phyloP scores from a whole-genome alignment of 2,113 vertebrate genomes.

The Takifugu bimaculatus region DNA sequence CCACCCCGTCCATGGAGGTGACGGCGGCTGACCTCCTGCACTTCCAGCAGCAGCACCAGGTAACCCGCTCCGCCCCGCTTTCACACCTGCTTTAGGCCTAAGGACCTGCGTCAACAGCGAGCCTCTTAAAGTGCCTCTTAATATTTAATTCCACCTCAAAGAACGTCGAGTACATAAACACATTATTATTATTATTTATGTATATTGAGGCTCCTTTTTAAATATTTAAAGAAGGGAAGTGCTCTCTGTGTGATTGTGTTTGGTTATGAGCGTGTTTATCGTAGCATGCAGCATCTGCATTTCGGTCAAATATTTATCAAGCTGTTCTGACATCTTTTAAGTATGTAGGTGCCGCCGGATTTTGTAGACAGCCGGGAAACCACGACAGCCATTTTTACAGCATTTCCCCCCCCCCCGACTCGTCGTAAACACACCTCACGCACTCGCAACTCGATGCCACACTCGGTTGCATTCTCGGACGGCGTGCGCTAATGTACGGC shows the following conservation, averaged over 20 bases:
- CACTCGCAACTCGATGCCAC: constrained; percentile 51
- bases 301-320: constrained; percentile 69
- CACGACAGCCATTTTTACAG: constrained; percentile 33
- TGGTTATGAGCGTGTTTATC: constrained; percentile 70
- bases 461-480: constrained; percentile 30
- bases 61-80: constrained; percentile 50
- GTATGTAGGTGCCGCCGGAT: constrained; percentile 66
- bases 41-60: constrained; percentile 95
- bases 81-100: constrained; percentile 64
- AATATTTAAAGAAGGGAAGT: constrained; percentile 73
- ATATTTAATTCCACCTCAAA: constrained; percentile 71
- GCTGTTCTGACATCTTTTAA: constrained; percentile 61
- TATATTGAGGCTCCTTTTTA: constrained; percentile 67
- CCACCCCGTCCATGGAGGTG: constrained; percentile 80
- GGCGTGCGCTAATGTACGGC: constrained; percentile 32
- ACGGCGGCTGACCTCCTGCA: constrained; percentile 83
- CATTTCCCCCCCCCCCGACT: constrained; percentile 37
- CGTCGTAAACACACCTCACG: constrained; percentile 63
- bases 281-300: constrained; percentile 65
- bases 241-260: constrained; percentile 66
- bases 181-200: constrained; percentile 83
- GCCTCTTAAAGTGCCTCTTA: constrained; percentile 68
- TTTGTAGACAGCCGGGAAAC: constrained; percentile 60
- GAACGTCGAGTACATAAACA: constrained; percentile 74
- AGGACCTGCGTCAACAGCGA: constrained; percentile 62